These are phyloP conservation scores for Kryptolebias ocellatus DNA, from an alignment of 2,797 vertebrate genomes.

Conservation along the genomic window DNA sequence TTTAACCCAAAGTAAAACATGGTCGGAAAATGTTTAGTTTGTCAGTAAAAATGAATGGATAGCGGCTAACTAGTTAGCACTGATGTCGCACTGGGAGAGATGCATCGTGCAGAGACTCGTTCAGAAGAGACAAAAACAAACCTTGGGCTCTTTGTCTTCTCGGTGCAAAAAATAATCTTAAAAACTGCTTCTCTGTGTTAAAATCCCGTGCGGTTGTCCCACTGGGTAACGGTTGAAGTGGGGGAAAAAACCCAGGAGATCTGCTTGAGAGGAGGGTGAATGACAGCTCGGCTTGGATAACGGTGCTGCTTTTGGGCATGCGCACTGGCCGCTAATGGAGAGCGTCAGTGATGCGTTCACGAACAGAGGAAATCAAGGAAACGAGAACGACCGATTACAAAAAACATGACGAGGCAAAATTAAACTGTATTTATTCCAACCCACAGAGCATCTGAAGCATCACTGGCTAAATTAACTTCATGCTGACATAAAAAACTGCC, in stretches of 20 bases:
- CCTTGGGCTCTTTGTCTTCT: slow-evolving; percentile 46
- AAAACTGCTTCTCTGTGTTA: neutral
- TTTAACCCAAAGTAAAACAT: neutral
- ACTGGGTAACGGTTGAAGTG: neutral
- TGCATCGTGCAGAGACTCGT: slow-evolving; percentile 50
- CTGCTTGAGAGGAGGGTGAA: neutral
- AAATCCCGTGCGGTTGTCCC: neutral
- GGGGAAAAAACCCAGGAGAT: neutral
- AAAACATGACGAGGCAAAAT: neutral
- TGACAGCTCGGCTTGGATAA: slow-evolving; percentile 57
- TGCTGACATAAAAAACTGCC: too few relatives aligned
- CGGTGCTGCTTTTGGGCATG: slow-evolving; percentile 43
- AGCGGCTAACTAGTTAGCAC: slow-evolving; percentile 34
- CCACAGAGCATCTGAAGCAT: too few relatives aligned
- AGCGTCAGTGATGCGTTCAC: slow-evolving; percentile 37
- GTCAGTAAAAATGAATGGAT: slow-evolving; percentile 13
- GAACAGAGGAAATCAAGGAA: neutral
- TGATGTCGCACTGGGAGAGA: slow-evolving; percentile 46
- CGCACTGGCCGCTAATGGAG: slow-evolving; percentile 2
- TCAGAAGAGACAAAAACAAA: slow-evolving; percentile 60
- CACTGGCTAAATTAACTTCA: too few relatives aligned
- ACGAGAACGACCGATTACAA: neutral
- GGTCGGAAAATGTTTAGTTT: neutral
- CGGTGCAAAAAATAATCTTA: neutral
- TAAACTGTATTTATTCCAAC: too few relatives aligned